Percentiles rank a stretch among this genome's conserved stretches.
Evolutionary conservation across 1,140 invertebrate species (phyloP).

Genomic region (Copidosoma floridanum): DNA sequence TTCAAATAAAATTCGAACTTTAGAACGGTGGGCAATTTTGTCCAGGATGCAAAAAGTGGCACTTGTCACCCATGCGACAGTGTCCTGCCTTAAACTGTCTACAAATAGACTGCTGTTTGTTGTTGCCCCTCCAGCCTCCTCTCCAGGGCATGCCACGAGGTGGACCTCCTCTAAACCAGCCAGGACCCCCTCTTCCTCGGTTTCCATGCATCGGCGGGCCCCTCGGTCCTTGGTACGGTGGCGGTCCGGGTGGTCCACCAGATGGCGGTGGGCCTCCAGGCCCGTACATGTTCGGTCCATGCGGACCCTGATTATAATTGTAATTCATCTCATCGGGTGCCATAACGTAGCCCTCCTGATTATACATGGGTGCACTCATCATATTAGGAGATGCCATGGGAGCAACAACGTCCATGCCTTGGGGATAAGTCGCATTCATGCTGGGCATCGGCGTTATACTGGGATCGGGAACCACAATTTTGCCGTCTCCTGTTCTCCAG

Average conservation of each 20-base stretch:
- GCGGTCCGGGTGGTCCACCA: slow-evolving; percentile 41
- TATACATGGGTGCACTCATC: slow-evolving; percentile 57
- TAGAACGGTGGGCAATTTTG: slow-evolving; percentile 61
- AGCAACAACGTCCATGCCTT: slow-evolving; percentile 48
- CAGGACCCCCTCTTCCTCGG: slow-evolving; percentile 50
- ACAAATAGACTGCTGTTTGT: slow-evolving; percentile 61
- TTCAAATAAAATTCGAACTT: slow-evolving; percentile 16
- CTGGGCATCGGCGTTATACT: slow-evolving; percentile 45
- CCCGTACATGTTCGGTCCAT: slow-evolving; percentile 40
- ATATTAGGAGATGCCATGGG: slow-evolving; percentile 47
- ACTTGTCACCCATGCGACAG: slow-evolving; percentile 74
- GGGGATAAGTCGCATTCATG: slow-evolving; percentile 37
- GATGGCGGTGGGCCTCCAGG: neutral
- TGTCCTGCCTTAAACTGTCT: slow-evolving; percentile 75
- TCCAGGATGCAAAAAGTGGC: slow-evolving; percentile 74
- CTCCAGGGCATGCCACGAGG: slow-evolving; percentile 56
- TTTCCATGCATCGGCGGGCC: slow-evolving; percentile 58
- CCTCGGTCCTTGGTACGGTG: slow-evolving; percentile 53
- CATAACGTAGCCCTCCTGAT: slow-evolving; percentile 49
- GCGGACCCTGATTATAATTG: slow-evolving; percentile 48
- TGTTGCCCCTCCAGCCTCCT: slow-evolving; percentile 51
- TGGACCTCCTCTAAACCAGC: slow-evolving; percentile 44
- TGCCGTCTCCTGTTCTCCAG: slow-evolving; percentile 56
- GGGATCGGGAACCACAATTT: slow-evolving; percentile 54
- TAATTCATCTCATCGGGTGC: slow-evolving; percentile 47